Conservation (phyloP, 2,797 vertebrate genomes). For the Phrynocephalus vlangalii region DNA sequence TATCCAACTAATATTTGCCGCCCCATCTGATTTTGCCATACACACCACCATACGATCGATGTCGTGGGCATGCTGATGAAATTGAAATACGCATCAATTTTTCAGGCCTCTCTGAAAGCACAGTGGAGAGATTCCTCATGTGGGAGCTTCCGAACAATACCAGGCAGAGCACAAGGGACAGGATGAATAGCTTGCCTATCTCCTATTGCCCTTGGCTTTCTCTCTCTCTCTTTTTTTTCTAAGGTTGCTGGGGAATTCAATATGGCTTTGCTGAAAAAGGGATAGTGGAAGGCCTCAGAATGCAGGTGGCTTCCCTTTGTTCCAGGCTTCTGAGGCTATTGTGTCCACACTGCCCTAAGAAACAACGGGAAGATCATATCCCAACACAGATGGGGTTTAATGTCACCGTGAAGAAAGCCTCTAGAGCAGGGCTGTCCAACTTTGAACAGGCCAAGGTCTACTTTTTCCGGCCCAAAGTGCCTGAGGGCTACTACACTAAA, state of each 20-base stretch:
- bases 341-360: constrained; percentile 36
- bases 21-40: too few relatives aligned
- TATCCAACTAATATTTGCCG: not conserved
- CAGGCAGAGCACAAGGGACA: constrained; percentile 32
- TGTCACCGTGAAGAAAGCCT: constrained; percentile 54
- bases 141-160: constrained; percentile 30
- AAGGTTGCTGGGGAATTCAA: accelerated
- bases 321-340: not conserved
- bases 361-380: constrained; percentile 65
- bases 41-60: not conserved
- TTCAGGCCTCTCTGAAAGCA: constrained; percentile 60
- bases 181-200: not conserved
- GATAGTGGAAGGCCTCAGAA: not conserved
- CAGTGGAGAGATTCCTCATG: constrained; percentile 56
- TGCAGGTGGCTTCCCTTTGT: constrained; percentile 63
- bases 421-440: not conserved
- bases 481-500: too few relatives aligned
- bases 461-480: too few relatives aligned
- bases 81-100: constrained; percentile 60
- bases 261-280: not conserved
- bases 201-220: constrained; percentile 24
- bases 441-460: too few relatives aligned
- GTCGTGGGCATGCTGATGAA: not conserved
- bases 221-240: not conserved
- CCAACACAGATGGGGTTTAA: constrained; percentile 54